A percentile compares a stretch with the other conserved stretches of the same genome.
Conservation (phyloP, 2,888 invertebrate genomes). For the Phalera bucephala region DNA sequence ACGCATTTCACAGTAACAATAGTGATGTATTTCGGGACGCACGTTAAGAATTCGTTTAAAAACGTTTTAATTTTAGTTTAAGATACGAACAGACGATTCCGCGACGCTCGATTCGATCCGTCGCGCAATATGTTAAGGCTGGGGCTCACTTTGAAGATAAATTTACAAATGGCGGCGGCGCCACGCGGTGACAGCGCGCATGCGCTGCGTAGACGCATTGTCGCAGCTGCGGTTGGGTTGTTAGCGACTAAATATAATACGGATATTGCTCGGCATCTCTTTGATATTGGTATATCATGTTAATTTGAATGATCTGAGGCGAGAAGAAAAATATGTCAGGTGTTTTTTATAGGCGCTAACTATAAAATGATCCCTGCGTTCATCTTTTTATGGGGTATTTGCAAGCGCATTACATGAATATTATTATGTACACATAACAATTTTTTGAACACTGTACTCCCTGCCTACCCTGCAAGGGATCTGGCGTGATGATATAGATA, state of each 20-base stretch:
- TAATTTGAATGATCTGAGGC: conserved; percentile 12
- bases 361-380: no score
- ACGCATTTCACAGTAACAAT: conserved; percentile 25
- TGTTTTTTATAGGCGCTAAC: background rate
- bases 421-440: no score
- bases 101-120: conserved; percentile 52
- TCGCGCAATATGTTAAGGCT: conserved; percentile 55
- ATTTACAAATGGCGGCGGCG: conserved; percentile 67
- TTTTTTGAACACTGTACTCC: no score
- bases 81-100: conserved; percentile 52
- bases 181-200: conserved; percentile 49
- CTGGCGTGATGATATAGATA: no score
- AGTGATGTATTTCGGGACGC: conserved; percentile 28
- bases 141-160: conserved; percentile 68
- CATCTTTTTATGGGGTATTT: no score
- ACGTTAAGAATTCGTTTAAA: conserved; percentile 49
- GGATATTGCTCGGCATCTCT: conserved; percentile 32
- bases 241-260: conserved; percentile 43
- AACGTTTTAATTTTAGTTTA: conserved; percentile 52
- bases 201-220: conserved; percentile 50
- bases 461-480: no score
- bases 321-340: background rate
- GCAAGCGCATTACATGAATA: no score
- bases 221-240: conserved; percentile 56
- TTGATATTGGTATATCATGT: conserved; percentile 26